Evolutionary conservation across 37 sponge, comb jelly and placozoan genomes (phyloP), one percentile per base, ranked within the genome.

Genomic region (Theonella swinhoei): DNA sequence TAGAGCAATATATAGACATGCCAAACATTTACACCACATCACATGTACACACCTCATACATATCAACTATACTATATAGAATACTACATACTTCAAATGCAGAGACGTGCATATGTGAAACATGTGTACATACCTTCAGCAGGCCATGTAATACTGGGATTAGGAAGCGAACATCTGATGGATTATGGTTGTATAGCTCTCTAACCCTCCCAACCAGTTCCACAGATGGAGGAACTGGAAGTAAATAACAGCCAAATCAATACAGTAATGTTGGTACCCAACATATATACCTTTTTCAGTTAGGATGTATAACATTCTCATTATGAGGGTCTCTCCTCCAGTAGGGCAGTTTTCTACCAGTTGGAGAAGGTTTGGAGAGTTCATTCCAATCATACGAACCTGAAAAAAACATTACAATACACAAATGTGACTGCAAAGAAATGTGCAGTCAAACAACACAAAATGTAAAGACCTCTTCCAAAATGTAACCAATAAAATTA

Each of bases 61-160:
- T n/a, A n/a, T n/a, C n/a, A n/a, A n/a, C n/a, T n/a, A n/a, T n/a
- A n/a, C n/a, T n/a, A n/a, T n/a, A n/a, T n/a, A n/a, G n/a, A n/a
- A n/a, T n/a, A n/a, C n/a, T n/a, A n/a, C n/a, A n/a, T n/a, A n/a
- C 23, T 4, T 29, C 79, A 66, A 64, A 64, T 41, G 64, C 34
- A 22, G 38, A n/a, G n/a, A n/a, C 11, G 25, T 38, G 38, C 47
- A 75, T 11, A 22, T 7, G 25, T 30, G 14, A 11, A 26, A 43
- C 76, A 66, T 22, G 40, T 42, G 70, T 68, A n/a, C n/a, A n/a
- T n/a, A 95, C 98, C 93, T 95, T 97, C 1, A 93, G 85, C 28
- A 99, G 89, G 9, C 96, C 97, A 71, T 93, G 97, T 35, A 99
- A 62, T 4, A 99, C 91, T 38, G 99, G 99, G 23, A 99, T 96